Evolutionary conservation across 2,888 invertebrate species (phyloP).

Genomic region (Rhodophaea formosa): DNA sequence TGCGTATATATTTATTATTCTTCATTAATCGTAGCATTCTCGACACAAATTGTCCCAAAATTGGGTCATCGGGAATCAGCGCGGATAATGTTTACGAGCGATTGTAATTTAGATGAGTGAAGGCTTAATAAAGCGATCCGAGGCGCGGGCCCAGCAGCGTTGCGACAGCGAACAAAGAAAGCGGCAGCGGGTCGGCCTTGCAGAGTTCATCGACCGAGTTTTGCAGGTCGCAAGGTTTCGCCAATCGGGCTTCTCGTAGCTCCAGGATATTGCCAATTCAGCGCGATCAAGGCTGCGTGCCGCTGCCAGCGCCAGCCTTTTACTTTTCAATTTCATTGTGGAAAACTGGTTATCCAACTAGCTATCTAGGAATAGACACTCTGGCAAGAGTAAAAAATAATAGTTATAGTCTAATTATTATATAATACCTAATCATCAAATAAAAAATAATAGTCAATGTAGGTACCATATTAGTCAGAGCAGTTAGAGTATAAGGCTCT

Average conservation of each 20-base stretch:
- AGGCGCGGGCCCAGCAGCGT: conserved; percentile 62
- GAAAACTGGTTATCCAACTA: conserved; percentile 40
- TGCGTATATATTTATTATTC: too few species aligned
- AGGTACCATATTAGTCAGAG: too few species aligned
- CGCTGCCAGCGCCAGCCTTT: conserved; percentile 58
- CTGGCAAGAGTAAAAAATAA: too few species aligned
- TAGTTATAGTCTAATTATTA: too few species aligned
- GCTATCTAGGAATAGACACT: neutral
- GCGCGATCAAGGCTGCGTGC: conserved; percentile 72
- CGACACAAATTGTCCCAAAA: conserved; percentile 12
- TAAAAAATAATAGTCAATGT: too few species aligned
- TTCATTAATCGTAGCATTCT: neutral
- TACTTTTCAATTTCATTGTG: conserved; percentile 63
- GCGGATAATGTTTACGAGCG: conserved; percentile 22
- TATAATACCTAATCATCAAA: too few species aligned
- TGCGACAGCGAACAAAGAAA: conserved; percentile 80
- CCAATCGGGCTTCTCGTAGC: conserved; percentile 77
- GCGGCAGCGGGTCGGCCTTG: conserved; percentile 74
- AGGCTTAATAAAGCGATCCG: conserved; percentile 72
- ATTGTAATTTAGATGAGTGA: conserved; percentile 68
- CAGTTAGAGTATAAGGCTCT: too few species aligned
- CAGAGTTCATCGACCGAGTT: conserved; percentile 78
- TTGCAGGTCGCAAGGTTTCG: conserved; percentile 80
- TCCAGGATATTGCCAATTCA: conserved; percentile 81
- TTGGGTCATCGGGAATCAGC: conserved; percentile 22